Evolutionary conservation across 2,888 invertebrate species (phyloP), one percentile per base, ranked within the genome.

Genomic region (Lissocephala sabroskyi): DNA sequence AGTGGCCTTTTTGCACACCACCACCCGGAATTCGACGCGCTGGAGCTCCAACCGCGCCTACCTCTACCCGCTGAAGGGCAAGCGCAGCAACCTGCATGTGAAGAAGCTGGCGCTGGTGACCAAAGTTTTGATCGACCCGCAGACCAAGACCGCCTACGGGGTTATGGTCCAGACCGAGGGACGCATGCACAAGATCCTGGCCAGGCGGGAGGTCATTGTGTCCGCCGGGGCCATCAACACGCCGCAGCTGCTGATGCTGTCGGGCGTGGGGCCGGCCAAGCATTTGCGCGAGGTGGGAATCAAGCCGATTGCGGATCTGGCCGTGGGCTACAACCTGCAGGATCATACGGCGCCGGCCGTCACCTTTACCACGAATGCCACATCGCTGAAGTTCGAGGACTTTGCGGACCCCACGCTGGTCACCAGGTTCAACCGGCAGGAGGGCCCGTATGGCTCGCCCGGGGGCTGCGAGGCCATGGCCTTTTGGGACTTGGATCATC

Each of bases 241-340:
- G 3, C 93, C 94, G 0, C 94, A 95, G 79, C 82, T 95, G 9
- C 86, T 95, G 4, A 91, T 94, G 92, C 80, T 92, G 32, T 91
- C 91, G 1, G 92, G 92, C 3, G 84, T 92, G 4, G 90, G 90
- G 2, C 89, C 89, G 1, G 84, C 82, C 17, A 81, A 87, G 17
- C 88, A 89, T 63, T 84, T 89, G 3, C 77, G 78, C 42, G 82
- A 85, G 47, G 79, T 86, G 18, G 86, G 86, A 13, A 88, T 89
- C 40, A 85, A 86, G 3, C 85, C 88, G 0, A 75, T 91, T 19
- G 82, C 85, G 40, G 86, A 90, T 67, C 81, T 89, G 37, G 87
- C 87, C 0, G 90, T 90, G 0, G 90, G 90, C 1, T 84, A 86
- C 37, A 89, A 89, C 52, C 83, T 91, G 1, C 89, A 89, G 71